Percentiles rank a stretch among this genome's conserved stretches.
These are phyloP conservation scores for Dione vanillae DNA, from an alignment of 2,888 invertebrate species.

Conservation along the genomic window DNA sequence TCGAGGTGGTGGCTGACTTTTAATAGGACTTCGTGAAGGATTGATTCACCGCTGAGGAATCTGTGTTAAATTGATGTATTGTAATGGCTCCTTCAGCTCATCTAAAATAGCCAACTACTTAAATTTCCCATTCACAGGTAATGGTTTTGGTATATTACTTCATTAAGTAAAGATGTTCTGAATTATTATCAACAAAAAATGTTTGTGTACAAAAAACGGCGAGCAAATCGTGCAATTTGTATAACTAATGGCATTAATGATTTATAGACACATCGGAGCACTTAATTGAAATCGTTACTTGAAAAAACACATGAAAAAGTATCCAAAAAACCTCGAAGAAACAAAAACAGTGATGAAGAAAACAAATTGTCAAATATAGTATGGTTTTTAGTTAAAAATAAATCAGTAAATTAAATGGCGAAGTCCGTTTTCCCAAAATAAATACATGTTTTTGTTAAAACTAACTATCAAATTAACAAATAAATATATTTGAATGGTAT, in stretches of 20 bases:
- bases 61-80: slow-evolving; percentile 69
- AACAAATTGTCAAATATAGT: slow-evolving; percentile 49
- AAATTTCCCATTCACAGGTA: slow-evolving; percentile 44
- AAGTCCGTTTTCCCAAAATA: background rate
- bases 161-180: slow-evolving; percentile 46
- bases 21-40: slow-evolving; percentile 81
- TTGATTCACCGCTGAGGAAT: slow-evolving; percentile 71
- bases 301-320: slow-evolving; percentile 53
- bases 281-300: slow-evolving; percentile 49
- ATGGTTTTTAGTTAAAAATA: slow-evolving; percentile 1
- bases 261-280: slow-evolving; percentile 53
- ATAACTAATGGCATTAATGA: slow-evolving; percentile 52
- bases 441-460: no score
- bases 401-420: background rate
- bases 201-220: slow-evolving; percentile 32
- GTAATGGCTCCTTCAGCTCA: slow-evolving; percentile 49
- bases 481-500: no score
- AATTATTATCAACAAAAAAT: slow-evolving; percentile 46
- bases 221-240: slow-evolving; percentile 51
- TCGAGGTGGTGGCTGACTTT: slow-evolving; percentile 81
- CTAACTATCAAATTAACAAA: no score
- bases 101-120: slow-evolving; percentile 37
- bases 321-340: slow-evolving; percentile 45
- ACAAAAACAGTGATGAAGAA: slow-evolving; percentile 50
- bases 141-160: slow-evolving; percentile 48